These are phyloP conservation scores for Eristalis pertinax DNA, from an alignment of 2,888 invertebrate species.

Conservation along the genomic window DNA sequence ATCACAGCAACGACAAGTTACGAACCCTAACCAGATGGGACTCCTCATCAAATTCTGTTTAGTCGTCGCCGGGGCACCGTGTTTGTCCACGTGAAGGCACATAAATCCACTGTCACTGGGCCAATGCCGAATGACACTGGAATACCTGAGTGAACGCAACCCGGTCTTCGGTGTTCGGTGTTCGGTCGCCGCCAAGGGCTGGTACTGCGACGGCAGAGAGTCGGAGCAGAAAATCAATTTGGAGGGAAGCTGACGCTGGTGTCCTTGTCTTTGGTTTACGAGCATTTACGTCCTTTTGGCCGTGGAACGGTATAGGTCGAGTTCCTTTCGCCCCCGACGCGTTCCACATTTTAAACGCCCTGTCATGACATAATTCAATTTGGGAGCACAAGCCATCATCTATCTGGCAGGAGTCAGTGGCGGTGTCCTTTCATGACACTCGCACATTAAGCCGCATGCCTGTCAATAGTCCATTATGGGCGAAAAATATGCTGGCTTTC, in stretches of 20 bases:
- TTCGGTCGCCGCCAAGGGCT: not conserved
- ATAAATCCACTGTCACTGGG: conserved; percentile 67
- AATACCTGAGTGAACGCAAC: conserved; percentile 54
- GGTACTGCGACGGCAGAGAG: not conserved
- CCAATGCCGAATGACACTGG: conserved; percentile 51
- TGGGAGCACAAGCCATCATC: conserved; percentile 53
- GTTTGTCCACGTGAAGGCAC: conserved; percentile 61
- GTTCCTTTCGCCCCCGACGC: conserved; percentile 10
- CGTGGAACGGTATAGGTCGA: conserved; percentile 1
- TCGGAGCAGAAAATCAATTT: conserved; percentile 45
- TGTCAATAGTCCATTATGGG: conserved; percentile 67
- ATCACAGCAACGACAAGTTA: conserved; percentile 68
- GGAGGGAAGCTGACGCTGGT: conserved; percentile 9
- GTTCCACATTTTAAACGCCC: conserved; percentile 52
- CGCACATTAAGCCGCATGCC: conserved; percentile 62
- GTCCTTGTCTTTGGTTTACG: conserved; percentile 22
- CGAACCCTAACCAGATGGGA: conserved; percentile 66
- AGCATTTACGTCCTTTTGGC: conserved; percentile 30
- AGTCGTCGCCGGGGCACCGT: conserved; percentile 15
- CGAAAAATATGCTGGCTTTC: conserved; percentile 57
- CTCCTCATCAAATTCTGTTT: conserved; percentile 63
- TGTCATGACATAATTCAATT: conserved; percentile 71
- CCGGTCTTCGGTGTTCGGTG: not conserved
- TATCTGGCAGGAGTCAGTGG: conserved; percentile 62
- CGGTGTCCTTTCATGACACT: conserved; percentile 57